Base-by-base conservation (phyloP, 2,797 vertebrate genomes). In the Gadopsis marmoratus region DNA sequence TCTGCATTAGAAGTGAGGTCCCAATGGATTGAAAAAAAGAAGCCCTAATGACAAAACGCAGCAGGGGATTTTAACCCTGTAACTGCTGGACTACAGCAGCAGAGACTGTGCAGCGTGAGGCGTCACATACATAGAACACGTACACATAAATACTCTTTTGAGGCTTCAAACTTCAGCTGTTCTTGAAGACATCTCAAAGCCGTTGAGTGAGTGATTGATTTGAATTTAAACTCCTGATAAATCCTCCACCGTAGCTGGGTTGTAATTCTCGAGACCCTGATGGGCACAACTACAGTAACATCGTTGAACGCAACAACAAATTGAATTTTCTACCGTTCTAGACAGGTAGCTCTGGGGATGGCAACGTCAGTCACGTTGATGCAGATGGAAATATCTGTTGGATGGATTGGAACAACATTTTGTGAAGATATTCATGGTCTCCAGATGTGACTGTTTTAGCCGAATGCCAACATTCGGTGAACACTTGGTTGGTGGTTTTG, bases 1-100 rank as follows among this genome's bases (percentile, higher is more conserved):
- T 82, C 83, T 88, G 79, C 89, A 87, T 89, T 87, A 91, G 79
- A 65, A 79, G 91, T 91, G 75, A 83, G 71, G 77, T 89, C 91
- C 73, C 77, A 7, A 41, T n/a, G 85, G 90, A 81, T 17, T 74
- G 59, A 61, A 71, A 71, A 62, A 75, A 65, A 67, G 35, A 3
- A 85, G 55, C 26, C 62, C 23, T 80, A 81, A 88, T 87, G 80
- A 85, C 70, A 74, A 82, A 83, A 83, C 60, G 39, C 88, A 83
- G 82, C 64, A 39, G 75, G 79, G 37, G 61, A 29, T 39, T 75
- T 89, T 82, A 84, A 84, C 83, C 62, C 62, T 1, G 1, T 37
- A 33, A 45, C 16, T 47, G 58, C 75, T 55, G 48, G 6, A 58
- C 3, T 41, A 26, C n/a, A 70, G 21, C 19, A 23, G 21, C 12